Percentiles rank a stretch among this genome's conserved stretches.
Conservation (phyloP, 2,113 vertebrate genomes). For the Nyctibius bracteatus region DNA sequence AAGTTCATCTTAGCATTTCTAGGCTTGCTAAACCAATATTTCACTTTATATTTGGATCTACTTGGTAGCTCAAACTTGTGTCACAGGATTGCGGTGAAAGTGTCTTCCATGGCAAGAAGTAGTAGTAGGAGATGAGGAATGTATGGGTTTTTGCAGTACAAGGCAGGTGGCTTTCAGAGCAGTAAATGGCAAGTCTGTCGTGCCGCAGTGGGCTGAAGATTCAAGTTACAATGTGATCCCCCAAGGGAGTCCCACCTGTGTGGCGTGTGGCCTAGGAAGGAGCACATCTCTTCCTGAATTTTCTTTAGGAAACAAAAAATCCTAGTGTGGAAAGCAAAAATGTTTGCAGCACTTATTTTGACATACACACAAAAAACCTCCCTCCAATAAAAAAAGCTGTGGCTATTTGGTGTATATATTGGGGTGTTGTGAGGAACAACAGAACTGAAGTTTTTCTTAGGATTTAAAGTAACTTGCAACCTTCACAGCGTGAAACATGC, state of each 20-base stretch:
- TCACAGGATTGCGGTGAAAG: not conserved
- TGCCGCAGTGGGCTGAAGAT: not conserved
- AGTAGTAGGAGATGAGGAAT: not conserved
- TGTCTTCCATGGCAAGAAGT: not conserved
- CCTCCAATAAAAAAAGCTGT: not conserved
- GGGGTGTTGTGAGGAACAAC: not conserved
- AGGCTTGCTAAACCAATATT: not conserved
- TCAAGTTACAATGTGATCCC: not conserved
- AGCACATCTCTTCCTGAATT: not conserved
- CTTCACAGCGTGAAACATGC: not conserved
- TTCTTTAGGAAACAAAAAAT: not conserved
- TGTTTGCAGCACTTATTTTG: not conserved
- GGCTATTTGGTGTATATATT: rapidly evolving
- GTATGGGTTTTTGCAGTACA: not conserved
- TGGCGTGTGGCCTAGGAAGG: not conserved
- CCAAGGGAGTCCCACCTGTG: not conserved
- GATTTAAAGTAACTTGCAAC: not conserved
- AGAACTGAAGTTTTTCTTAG: not conserved
- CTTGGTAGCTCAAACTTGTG: not conserved
- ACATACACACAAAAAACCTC: rapidly evolving
- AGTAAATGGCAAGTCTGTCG: not conserved
- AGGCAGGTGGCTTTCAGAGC: not conserved
- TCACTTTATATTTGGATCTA: not conserved
- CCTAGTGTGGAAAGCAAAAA: not conserved
- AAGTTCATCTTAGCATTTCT: not conserved